Evolutionary conservation across 2,113 vertebrate species (phyloP), one percentile per base, ranked within the genome.

Genomic region (Promerops cafer): DNA sequence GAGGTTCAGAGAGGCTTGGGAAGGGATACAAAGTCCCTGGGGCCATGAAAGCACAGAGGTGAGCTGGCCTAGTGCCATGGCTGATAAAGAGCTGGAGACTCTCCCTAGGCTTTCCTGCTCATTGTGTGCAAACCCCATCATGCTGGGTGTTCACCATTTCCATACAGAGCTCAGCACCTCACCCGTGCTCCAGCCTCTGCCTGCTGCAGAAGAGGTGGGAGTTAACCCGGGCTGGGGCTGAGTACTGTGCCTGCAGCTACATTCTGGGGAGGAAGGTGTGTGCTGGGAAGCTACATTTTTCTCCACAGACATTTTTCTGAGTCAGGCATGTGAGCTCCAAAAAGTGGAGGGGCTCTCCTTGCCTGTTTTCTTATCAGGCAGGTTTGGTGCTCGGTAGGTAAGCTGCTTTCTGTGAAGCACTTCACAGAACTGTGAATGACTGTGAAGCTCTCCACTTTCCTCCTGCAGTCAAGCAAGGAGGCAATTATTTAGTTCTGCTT

Each of bases 211-310:
- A 31, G 26, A 18, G 35, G 23, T 6, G 7, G 24, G 57, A 19
- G 26, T 20, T 42, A 3, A 3, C 39, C 30, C 4, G 0, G 0
- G 2, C 23, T 16, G 10, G 28, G 20, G 21, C 59, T 47, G 56
- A 61, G 50, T 21, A 1, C 31, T 16, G 33, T 20, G 39, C 39
- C 59, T n/a, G 44, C 76, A 72, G 78, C 47, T 39, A 28, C 53
- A 13, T 54, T 35, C 33, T 10, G 4, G 9, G 12, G 74, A 10
- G 60, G 30, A 33, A 30, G 21, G 21, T 13, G 26, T 78, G 31
- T 16, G 50, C 9, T 40, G 22, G 10, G 14, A 65, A 78, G 40
- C 7, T 42, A 17, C 17, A 6, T 54, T 64, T 54, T 83, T 60
- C 80, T 69, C 24, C 14, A 33, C 28, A 24, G 63, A 54, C 12